Evolutionary conservation across 2,797 vertebrate species (phyloP), one percentile per base, ranked within the genome.

Genomic region (Acropternis orthonyx): DNA sequence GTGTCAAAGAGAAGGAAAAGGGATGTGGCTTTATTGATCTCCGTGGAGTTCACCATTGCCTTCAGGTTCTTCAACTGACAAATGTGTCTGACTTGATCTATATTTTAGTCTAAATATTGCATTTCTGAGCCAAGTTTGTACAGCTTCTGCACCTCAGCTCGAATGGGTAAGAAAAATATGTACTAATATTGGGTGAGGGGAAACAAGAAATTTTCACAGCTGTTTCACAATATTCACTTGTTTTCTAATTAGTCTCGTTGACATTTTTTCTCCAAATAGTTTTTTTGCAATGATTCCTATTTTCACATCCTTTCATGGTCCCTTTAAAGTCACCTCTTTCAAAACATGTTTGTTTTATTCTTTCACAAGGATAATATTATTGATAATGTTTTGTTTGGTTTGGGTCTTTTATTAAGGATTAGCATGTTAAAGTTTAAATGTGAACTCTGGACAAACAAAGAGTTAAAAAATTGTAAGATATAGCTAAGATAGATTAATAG

Each of bases 291-390:
- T 14, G 4, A 58, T 88, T 91, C 80, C 22, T 88, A 8, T 24
- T 90, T 91, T 81, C 5, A 46, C 92, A 82, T 87, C 20, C 27
- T 82, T 91, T 85, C 56, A 67, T 71, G 19, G 63, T 71, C 6
- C 14, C 82, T 94, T 88, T 43, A 67, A 95, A 92, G 63, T 74
- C 55, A 49, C 21, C 41, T 92, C 34, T 71, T 80, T 77, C 9
- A 71, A 67, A 95, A 41, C 9, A 19, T 66, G 7, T 51, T 90
- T 92, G 36, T 80, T 91, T 88, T 77, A 72, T 36, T 4, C 5
- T 73, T 85, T 51, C 2, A 1, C 48, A 67, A 77, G 37, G 17
- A 26, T 54, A 48, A 58, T 63, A n/a, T 56, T 79, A 18, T 24
- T 81, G 65, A 77, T 89, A 56, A 67, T 14, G 4, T 3, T 4